A percentile compares a stretch with the other conserved stretches of the same genome.
Conservation (phyloP, 2,797 vertebrate genomes). For the Lagorchestes hirsutus region DNA sequence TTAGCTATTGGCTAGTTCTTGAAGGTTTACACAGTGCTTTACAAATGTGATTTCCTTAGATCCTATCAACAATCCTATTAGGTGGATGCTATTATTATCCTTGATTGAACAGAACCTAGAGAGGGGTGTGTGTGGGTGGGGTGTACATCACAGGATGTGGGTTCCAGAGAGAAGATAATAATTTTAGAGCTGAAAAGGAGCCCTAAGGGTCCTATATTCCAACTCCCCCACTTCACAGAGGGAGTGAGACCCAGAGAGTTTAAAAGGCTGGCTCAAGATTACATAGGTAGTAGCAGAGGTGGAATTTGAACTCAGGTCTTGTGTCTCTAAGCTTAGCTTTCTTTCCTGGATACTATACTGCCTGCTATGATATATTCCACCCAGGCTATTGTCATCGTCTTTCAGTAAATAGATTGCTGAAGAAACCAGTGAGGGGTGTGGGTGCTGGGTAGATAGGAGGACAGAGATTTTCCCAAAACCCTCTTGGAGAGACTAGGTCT, state of each 20-base stretch:
- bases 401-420: neutral
- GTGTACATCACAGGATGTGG: neutral
- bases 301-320: neutral
- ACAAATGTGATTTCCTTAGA: neutral
- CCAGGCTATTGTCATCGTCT: neutral
- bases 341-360: neutral
- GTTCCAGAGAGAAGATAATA: neutral
- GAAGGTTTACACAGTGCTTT: neutral
- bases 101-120: neutral
- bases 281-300: neutral
- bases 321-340: neutral
- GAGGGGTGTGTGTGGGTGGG: neutral
- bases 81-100: neutral
- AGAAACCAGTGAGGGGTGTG: neutral
- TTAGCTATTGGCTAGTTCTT: neutral
- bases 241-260: neutral
- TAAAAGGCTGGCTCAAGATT: neutral
- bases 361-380: neutral
- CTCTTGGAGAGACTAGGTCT: constrained; percentile 10
- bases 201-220: neutral
- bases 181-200: neutral
- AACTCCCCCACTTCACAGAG: neutral
- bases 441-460: neutral
- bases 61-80: neutral
- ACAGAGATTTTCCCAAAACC: neutral